Percentiles rank a stretch among this genome's conserved stretches.
Evolutionary conservation across 2,888 invertebrate genomes (phyloP).

Genomic region (Falcaria lacertinaria): DNA sequence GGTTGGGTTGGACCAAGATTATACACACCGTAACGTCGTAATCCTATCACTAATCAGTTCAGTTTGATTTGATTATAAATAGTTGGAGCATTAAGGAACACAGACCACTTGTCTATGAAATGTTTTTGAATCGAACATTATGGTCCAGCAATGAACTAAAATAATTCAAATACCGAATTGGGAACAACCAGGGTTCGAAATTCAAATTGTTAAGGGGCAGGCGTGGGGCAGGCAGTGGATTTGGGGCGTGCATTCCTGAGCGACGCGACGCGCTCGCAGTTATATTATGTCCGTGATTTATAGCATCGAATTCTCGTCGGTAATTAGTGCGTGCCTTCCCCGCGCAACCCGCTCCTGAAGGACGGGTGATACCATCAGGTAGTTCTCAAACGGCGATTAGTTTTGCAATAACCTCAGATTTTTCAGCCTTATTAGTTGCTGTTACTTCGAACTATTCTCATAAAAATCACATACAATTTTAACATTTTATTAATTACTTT

Average conservation of each 20-base stretch:
- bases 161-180: background rate
- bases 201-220: constrained; percentile 45
- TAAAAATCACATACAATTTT: too few species aligned
- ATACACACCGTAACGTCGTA: too few species aligned
- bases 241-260: constrained; percentile 65
- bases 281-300: constrained; percentile 78
- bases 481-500: too few species aligned
- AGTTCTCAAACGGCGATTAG: too few species aligned
- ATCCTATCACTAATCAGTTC: too few species aligned
- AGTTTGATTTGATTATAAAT: too few species aligned
- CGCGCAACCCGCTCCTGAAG: constrained; percentile 22
- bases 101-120: too few species aligned
- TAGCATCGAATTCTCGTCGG: constrained; percentile 77
- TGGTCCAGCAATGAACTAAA: background rate
- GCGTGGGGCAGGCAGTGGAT: constrained; percentile 40
- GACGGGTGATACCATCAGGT: constrained; percentile 13
- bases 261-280: constrained; percentile 61
- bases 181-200: constrained; percentile 27
- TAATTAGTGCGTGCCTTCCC: constrained; percentile 75
- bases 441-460: too few species aligned
- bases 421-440: too few species aligned
- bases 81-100: too few species aligned
- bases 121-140: background rate
- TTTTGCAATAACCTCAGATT: too few species aligned
- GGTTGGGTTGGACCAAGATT: too few species aligned